These are phyloP conservation scores for Pelvicachromis taeniatus DNA, from an alignment of 2,113 vertebrate genomes.

Conservation along the genomic window DNA sequence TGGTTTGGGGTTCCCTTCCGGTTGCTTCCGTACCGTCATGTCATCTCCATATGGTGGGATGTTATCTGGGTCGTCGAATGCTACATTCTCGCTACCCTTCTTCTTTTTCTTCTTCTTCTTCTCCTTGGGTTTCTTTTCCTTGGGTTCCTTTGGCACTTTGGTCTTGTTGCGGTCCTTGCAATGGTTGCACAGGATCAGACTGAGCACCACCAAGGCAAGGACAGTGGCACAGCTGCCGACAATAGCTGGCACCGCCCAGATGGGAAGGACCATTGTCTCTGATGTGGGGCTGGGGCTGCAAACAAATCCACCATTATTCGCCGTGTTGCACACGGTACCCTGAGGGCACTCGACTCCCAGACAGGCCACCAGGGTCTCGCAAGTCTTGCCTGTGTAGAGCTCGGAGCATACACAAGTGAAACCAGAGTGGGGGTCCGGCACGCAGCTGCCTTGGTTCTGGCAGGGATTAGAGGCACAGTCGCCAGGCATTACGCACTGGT, in stretches of 20 bases:
- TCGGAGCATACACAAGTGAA: conserved; percentile 90
- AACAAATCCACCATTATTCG: conserved; percentile 71
- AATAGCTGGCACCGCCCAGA: conserved; percentile 95
- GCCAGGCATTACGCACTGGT: conserved; percentile 86
- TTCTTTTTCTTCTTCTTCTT: conserved; percentile 98
- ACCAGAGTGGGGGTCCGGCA: conserved; percentile 70
- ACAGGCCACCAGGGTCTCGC: conserved; percentile 86
- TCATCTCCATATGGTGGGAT: conserved; percentile 92
- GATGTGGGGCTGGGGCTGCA: conserved; percentile 71
- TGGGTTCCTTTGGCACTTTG: conserved; percentile 76
- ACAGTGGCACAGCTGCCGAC: conserved; percentile 90
- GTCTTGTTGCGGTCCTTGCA: conserved; percentile 82
- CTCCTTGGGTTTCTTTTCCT: conserved; percentile 88
- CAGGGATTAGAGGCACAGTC: conserved; percentile 89
- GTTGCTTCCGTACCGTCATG: conserved; percentile 93
- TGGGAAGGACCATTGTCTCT: conserved; percentile 80
- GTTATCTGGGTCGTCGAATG: conserved; percentile 92
- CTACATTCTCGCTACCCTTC: conserved; percentile 95
- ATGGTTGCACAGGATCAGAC: conserved; percentile 93
- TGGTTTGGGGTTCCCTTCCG: conserved; percentile 94
- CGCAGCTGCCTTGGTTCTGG: conserved; percentile 88
- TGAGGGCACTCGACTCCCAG: conserved; percentile 81
- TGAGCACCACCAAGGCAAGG: conserved; percentile 87
- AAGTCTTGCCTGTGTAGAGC: conserved; percentile 79
- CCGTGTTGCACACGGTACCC: conserved; percentile 78